Base-by-base conservation (phyloP, 2,888 invertebrate species). In the Dicranocentrus wangi region DNA sequence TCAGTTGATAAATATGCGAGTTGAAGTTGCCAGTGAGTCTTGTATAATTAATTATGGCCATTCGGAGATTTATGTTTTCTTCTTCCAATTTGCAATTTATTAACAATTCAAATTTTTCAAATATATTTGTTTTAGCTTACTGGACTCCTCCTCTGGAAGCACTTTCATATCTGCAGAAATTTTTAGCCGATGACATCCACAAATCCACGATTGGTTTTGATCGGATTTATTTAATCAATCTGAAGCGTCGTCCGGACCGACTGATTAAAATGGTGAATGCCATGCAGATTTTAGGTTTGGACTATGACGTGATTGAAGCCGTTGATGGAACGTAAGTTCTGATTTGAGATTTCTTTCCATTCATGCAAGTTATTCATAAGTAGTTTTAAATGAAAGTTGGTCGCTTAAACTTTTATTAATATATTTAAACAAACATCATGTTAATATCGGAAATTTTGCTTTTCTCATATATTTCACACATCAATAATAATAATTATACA, bases 141-240 rank as follows among this genome's bases (percentile, higher is more conserved):
- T 87, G 87, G 87, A 47, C 79, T 17, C 70, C 79, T 21, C 81
- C 86, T 8, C 47, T 86, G 76, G 76, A 75, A 61, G 63, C 70
- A 1, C 65, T 53, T 10, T 68, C 72, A 3, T 51, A 68, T 13
- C 71, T 85, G 15, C 17, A 75, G 13, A 58, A 76, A 53, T 86
- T 76, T 79, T 21, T 83, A 7, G 69, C 76, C 0, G 69, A 68
- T 1, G 70, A 71, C 0, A 90, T 90, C 0, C 84, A 87, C 15
- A 91, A 91, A 69, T 92, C 93, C 86, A 93, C 91, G 76, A 89
- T 94, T 53, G 93, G 92, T 0, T 92, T 95, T 84, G 93, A 94
- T 88, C 91, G 93, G 88, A 93, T 98, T 68, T 99, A 93, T 88
- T 93, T 99, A 93, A 98, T 99, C 17, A 99, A 99, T 89, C 90